Percentiles rank a stretch among this genome's conserved stretches.
Evolutionary conservation across 2,888 invertebrate genomes (phyloP).

Genomic region (Latrodectus hesperus): DNA sequence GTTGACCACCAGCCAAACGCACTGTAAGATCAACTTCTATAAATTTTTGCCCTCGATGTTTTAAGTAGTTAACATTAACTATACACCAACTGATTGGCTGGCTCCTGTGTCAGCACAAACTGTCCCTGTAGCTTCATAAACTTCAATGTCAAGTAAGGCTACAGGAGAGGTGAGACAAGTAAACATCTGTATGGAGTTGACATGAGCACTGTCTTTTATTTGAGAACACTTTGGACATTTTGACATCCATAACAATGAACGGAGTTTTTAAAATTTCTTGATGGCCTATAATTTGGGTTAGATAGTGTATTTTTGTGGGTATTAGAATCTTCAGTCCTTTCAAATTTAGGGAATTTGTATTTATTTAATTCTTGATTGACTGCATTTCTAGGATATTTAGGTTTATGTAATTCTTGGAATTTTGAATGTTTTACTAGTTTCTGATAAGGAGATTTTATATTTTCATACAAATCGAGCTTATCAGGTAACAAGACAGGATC

Average conservation of each 20-base stretch:
- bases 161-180: slow-evolving; percentile 1
- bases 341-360: background rate
- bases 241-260: slow-evolving; percentile 2
- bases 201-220: background rate
- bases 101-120: background rate
- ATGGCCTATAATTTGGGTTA: background rate
- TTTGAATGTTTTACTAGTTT: background rate
- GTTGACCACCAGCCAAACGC: background rate
- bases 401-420: background rate
- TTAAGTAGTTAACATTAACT: slow-evolving; percentile 13
- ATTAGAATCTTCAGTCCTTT: background rate
- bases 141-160: background rate
- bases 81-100: background rate
- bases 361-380: background rate
- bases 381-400: background rate
- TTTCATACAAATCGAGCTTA: slow-evolving; percentile 19
- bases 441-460: slow-evolving; percentile 3
- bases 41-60: background rate
- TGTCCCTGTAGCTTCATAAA: too few species aligned
- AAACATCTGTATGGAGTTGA: slow-evolving; percentile 15
- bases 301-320: background rate
- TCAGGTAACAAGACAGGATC: slow-evolving; percentile 1
- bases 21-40: background rate
- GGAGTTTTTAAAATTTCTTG: background rate
- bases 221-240: slow-evolving; percentile 6